Evolutionary conservation across 2,888 invertebrate species (phyloP), one percentile per base, ranked within the genome.

Genomic region (Brachyptera risi): DNA sequence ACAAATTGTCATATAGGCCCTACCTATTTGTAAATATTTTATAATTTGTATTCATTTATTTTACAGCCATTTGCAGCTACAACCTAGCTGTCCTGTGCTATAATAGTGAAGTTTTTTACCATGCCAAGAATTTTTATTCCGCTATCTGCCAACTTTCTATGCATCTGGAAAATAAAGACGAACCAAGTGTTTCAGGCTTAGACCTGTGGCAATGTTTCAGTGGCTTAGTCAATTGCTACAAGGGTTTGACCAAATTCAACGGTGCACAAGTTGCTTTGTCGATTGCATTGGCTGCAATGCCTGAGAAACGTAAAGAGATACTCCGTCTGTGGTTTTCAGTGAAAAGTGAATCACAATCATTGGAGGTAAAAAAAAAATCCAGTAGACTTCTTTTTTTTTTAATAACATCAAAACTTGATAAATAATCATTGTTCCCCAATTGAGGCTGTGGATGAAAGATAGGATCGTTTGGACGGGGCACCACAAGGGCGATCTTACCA

Each of bases 11-110:
- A n/a, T n/a, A n/a, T n/a, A n/a, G n/a, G n/a, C 26, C n/a, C 21
- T 19, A 50, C 21, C 13, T n/a, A n/a, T n/a, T n/a, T n/a, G n/a
- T n/a, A n/a, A n/a, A n/a, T 23, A 23, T 50, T 21, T 50, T 19
- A 23, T 50, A 23, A 50, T 50, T 50, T 23, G 15, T 50, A 19
- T 50, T 24, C 23, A 9, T 35, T 42, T n/a, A n/a, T 27, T 15
- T 56, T 56, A 15, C 42, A 58, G 58, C 42, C 5, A 23, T 40
- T 31, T 35, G 9, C 15, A 31, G 19, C 3, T 58, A 47, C 19
- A 58, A 58, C 27, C 15, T 58, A 15, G 47, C 17, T 15, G n/a
- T 17, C 23, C 27, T 27, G 15, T 47, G 58, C 19, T 19, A 40
- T 11, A 17, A 19, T 15, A 21, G 27, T 7, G 58, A 23, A 9